Evolutionary conservation across 1,140 invertebrate genomes (phyloP), one percentile per base, ranked within the genome.

Genomic region (Prorops nasuta): DNA sequence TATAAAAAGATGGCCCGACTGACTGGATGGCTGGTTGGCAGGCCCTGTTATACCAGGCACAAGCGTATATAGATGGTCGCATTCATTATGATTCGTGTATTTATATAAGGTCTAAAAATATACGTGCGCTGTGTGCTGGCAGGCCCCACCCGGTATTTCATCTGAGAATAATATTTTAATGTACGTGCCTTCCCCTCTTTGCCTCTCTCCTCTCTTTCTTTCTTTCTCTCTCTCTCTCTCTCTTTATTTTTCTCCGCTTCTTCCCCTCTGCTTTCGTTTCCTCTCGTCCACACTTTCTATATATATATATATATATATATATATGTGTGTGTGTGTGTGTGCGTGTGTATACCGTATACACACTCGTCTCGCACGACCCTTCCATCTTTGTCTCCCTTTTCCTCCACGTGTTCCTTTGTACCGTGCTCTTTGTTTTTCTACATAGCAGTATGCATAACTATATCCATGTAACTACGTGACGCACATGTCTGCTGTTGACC

Each of bases 101-200:
- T 77, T 77, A 77, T 76, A 77, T 76, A 77, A 72, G 69, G 69
- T 77, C 73, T 76, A 77, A 77, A 77, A 76, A 77, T 77, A 77
- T 74, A 72, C 71, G 61, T 59, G 58, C 65, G 70, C 52, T 39
- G 24, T 65, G 64, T 69, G 71, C 67, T 66, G 69, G 60, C 71
- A 69, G 64, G 69, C 73, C 69, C 71, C 74, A 69, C 72, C 73
- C 74, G 74, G 72, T 76, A 75, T 77, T 76, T 75, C 73, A 77
- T 77, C 73, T 75, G 73, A 75, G 73, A 75, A 77, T 77, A 77
- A 77, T 77, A 77, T 76, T 76, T 76, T 76, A 76, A 77, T 77
- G 74, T 72, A 74, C 69, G 61, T 68, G 69, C 52, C 50, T 58
- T 35, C 36, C 61, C 49, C 51, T 48, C 39, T 44, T 39, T 42